Evolutionary conservation across 2,888 invertebrate species (phyloP), one percentile per base, ranked within the genome.

Genomic region (Helleia helle): DNA sequence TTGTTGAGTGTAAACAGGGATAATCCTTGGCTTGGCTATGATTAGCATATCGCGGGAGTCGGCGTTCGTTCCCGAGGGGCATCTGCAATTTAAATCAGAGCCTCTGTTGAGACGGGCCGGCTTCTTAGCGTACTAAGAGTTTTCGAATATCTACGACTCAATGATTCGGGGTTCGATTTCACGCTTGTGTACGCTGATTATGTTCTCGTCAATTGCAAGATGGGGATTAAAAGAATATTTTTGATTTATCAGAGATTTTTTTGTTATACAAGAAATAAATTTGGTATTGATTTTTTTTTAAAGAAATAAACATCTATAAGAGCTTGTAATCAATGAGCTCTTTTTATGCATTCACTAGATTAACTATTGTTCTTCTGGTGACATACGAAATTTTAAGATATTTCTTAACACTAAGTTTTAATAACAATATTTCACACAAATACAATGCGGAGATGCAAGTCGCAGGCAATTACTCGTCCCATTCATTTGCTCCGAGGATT

Each of bases 1-100:
- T 84, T 81, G 83, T 81, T 80, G 80, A 80, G 81, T 81, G 83
- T 84, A 83, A 83, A 84, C 81, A 81, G 80, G 81, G 80, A 83
- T 84, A 81, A 84, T 84, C 81, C 83, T 76, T 76, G 66, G 80
- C 81, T 83, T 75, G 77, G 65, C 77, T 80, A 79, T 83, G 79
- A 84, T 84, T 84, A 84, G 81, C 83, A 84, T 84, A 81, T 81
- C 83, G 81, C 76, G 76, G 72, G 64, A 75, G 81, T 81, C 77
- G 79, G 72, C 77, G 76, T 70, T 73, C 72, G 67, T 58, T 64
- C 71, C 71, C 72, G 64, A 64, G 69, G 71, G 75, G 59, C 70
- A 84, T 81, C 81, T 81, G 81, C 83, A 83, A 83, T 83, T 83
- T 80, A 84, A 83, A 84, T 84, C 79, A 79, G 79, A 71, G 72